Conservation (phyloP, 2,888 invertebrate species). For the Cheilosia pagana region DNA sequence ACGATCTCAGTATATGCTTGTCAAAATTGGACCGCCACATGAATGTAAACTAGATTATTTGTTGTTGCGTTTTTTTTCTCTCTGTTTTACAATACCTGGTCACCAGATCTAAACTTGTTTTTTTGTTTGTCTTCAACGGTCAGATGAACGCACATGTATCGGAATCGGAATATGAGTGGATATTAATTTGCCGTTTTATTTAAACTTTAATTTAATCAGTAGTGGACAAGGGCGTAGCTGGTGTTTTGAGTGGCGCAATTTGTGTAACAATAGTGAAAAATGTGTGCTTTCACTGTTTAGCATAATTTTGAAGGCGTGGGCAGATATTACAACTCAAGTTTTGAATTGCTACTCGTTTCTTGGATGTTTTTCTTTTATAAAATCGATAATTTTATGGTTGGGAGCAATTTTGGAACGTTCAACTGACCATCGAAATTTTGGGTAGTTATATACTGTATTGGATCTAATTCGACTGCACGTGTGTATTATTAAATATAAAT, state of each 20-base stretch:
- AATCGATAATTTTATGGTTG: no score
- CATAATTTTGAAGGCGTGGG: no score
- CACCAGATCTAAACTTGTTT: constrained; percentile 19
- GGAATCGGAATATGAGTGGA: background rate
- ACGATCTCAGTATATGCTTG: constrained; percentile 27
- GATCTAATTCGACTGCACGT: no score
- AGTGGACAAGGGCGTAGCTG: background rate
- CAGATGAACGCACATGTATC: background rate
- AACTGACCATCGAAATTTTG: no score
- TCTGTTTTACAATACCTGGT: background rate
- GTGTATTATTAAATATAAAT: no score
- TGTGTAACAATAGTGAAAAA: no score
- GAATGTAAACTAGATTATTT: constrained; percentile 37
- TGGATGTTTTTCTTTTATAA: no score
- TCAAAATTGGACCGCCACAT: constrained; percentile 5
- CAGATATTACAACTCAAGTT: no score
- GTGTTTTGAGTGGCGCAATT: background rate
- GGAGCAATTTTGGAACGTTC: no score
- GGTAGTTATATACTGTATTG: no score
- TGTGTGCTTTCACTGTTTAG: no score
- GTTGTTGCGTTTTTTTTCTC: constrained; percentile 10
- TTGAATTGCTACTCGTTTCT: no score
- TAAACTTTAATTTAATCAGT: background rate
- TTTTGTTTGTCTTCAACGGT: background rate
- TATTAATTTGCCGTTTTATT: background rate